A percentile compares a stretch with the other conserved stretches of the same genome.
Conservation (phyloP, 2,888 invertebrate genomes). For the Drosophila villosipedis region DNA sequence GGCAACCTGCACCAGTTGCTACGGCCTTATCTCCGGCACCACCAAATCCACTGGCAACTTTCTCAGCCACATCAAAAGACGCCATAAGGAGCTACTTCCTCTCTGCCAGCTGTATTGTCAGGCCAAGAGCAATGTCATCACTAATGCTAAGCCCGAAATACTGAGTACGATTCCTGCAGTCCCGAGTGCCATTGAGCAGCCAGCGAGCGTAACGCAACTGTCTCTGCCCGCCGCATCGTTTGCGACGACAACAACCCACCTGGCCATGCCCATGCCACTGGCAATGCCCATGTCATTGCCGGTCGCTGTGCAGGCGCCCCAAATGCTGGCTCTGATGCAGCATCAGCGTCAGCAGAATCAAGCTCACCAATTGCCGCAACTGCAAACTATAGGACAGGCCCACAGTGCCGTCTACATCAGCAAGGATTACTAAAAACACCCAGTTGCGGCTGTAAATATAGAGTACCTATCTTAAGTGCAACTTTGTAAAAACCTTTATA, state of each 20-base stretch:
- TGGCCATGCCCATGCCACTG: conserved; percentile 54
- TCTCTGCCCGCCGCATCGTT: conserved; percentile 35
- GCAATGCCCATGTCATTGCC: conserved; percentile 64
- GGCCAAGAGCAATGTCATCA: conserved; percentile 55
- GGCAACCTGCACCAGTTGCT: conserved; percentile 82
- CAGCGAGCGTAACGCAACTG: conserved; percentile 27
- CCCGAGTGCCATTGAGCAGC: conserved; percentile 32
- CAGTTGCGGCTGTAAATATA: conserved; percentile 9
- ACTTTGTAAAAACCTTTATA: conserved; percentile 47
- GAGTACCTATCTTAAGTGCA: conserved; percentile 66
- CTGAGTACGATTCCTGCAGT: conserved; percentile 13
- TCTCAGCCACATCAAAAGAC: conserved; percentile 81
- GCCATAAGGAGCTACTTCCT: conserved; percentile 78
- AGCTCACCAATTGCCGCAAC: conserved; percentile 37
- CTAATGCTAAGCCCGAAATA: conserved; percentile 18
- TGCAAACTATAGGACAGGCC: conserved; percentile 35
- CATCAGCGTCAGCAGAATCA: conserved; percentile 50
- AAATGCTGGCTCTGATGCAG: conserved; percentile 70
- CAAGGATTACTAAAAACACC: conserved; percentile 59
- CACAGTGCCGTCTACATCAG: conserved; percentile 63
- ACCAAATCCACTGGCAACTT: conserved; percentile 83
- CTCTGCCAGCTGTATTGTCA: conserved; percentile 80
- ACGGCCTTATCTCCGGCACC: conserved; percentile 81
- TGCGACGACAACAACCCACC: conserved; percentile 46
- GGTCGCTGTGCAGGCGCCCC: conserved; percentile 61